Evolutionary conservation across 2,113 vertebrate genomes (phyloP).

Genomic region (Uria lomvia): DNA sequence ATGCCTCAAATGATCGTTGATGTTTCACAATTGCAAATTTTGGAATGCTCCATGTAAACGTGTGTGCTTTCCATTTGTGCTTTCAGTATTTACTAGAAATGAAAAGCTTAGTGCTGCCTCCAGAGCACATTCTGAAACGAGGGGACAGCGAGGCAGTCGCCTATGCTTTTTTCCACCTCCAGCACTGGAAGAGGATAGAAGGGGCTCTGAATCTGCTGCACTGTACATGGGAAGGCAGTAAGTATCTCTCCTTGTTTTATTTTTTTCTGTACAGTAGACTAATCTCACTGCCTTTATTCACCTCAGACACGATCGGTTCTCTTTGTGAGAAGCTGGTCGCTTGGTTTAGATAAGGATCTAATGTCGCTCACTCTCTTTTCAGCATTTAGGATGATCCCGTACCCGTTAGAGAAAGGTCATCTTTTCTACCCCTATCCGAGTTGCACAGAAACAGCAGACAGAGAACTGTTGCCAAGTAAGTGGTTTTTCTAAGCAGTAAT

Average conservation of each 20-base stretch:
- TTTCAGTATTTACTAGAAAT: constrained; percentile 96
- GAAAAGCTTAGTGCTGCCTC: constrained; percentile 98
- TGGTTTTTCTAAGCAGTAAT: constrained; percentile 67
- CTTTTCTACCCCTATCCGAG: constrained; percentile 98
- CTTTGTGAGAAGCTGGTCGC: neutral
- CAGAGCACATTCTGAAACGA: constrained; percentile 97
- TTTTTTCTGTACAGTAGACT: neutral
- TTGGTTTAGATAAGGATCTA: neutral
- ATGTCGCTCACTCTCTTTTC: constrained; percentile 10
- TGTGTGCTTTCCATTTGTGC: neutral
- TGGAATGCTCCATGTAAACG: neutral
- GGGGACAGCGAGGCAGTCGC: constrained; percentile 98
- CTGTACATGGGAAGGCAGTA: constrained; percentile 99
- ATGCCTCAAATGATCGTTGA: neutral
- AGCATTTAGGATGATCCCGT: constrained; percentile 99
- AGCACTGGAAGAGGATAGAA: constrained; percentile 98
- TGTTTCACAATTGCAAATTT: neutral
- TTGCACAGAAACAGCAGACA: constrained; percentile 97
- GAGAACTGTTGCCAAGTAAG: constrained; percentile 96
- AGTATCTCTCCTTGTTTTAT: constrained; percentile 61
- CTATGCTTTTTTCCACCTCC: constrained; percentile 97
- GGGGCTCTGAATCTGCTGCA: constrained; percentile 95
- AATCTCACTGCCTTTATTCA: neutral
- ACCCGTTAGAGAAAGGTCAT: constrained; percentile 96
- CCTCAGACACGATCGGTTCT: neutral